Base-by-base conservation (phyloP, 2,113 vertebrate species). In the Cavia aperea region DNA sequence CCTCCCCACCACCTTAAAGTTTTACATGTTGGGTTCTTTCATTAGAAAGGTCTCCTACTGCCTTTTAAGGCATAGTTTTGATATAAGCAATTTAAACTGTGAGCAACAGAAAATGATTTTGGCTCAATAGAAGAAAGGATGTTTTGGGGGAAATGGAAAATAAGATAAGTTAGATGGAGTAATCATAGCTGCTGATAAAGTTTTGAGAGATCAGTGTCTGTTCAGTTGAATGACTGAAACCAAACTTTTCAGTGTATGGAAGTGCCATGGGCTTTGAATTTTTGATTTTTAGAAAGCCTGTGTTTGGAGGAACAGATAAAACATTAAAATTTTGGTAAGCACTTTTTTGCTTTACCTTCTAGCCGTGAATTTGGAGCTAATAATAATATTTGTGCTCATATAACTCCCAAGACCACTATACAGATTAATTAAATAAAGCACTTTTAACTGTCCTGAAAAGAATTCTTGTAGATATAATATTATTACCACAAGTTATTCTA, bases 401-500 rank as follows among this genome's bases (percentile, higher is more conserved):
- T 77, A 85, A 90, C 81, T 94, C 86, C 58, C 3, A 66, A 62
- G 36, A 66, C 46, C 86, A 56, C 54, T 83, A 2, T 90, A 87
- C 81, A 92, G 79, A 92, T 93, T 89, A 93, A 93, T 95, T 94
- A 94, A 86, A 49, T 86, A 94, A 95, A 83, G 51, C 7, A 54
- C 81, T 83, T 95, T 91, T 94, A 72, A 63, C 36, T 83, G 7
- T 84, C 43, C 78, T 93, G 51, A 65, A 93, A 91, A 83, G 75
- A 51, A 77, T 96, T 92, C 84, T 84, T 93, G 2, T 31, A 90
- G 58, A 43, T 88, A n/a, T 39, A 77, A 31, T 77, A 29, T 86
- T 87, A 73, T 90, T 70, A 81, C 60, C 54, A 15, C 92, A 73
- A 87, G 63, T 88, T 92, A 92, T 92, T 94, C n/a, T 94, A 60